These are phyloP conservation scores for Esox lucius DNA, from an alignment of 2,797 vertebrate species.

Conservation along the genomic window DNA sequence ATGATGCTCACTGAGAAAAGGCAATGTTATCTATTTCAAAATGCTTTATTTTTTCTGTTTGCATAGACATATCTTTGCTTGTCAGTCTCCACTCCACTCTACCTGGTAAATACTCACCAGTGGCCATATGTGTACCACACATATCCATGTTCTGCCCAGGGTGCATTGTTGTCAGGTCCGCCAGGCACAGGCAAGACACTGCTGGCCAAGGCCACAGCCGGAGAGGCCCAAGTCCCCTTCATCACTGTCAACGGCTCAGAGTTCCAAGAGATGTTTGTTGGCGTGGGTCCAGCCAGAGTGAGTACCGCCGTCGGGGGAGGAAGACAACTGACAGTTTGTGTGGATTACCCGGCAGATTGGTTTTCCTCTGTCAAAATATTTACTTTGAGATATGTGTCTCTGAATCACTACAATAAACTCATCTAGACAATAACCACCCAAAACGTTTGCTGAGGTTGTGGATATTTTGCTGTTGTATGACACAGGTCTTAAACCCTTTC, in stretches of 20 bases:
- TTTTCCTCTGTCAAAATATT: slow-evolving; percentile 3
- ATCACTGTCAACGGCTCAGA: slow-evolving; percentile 68
- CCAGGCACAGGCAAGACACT: slow-evolving; percentile 68
- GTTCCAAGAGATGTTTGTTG: slow-evolving; percentile 72
- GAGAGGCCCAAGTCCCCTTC: slow-evolving; percentile 69
- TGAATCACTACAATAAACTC: neutral
- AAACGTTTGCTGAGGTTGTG: neutral
- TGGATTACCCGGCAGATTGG: neutral
- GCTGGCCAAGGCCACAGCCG: slow-evolving; percentile 63
- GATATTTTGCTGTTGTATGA: neutral
- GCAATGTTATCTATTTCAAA: neutral
- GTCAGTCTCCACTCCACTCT: neutral
- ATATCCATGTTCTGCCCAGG: slow-evolving; percentile 46
- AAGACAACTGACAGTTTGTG: neutral
- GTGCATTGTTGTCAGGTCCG: slow-evolving; percentile 65
- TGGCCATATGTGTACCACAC: neutral
- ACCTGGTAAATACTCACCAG: neutral
- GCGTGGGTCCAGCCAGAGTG: slow-evolving; percentile 69
- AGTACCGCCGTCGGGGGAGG: slow-evolving; percentile 19
- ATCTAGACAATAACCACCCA: neutral
- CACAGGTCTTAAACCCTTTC: neutral
- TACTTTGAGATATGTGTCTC: neutral
- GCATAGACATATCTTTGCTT: neutral
- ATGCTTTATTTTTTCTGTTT: neutral
- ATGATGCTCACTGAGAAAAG: neutral